These are phyloP conservation scores for Oostethus manadensis DNA, from an alignment of 2,113 vertebrate species.

Conservation along the genomic window DNA sequence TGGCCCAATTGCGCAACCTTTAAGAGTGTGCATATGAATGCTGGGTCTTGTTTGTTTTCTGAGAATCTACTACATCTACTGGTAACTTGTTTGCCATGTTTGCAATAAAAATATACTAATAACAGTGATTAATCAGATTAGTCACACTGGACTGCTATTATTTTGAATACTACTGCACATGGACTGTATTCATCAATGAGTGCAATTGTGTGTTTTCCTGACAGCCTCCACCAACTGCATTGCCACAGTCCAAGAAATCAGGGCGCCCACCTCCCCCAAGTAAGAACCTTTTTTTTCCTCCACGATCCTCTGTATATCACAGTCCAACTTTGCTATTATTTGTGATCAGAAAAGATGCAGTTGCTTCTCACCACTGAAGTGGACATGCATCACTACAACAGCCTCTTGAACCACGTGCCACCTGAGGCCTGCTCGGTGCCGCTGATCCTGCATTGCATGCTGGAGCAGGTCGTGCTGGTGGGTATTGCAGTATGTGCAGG, in stretches of 20 bases:
- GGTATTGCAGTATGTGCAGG: background rate
- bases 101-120: no score
- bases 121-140: no score
- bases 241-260: conserved; percentile 25
- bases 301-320: rapidly evolving
- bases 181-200: no score
- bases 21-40: no score
- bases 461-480: conserved; percentile 81
- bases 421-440: conserved; percentile 79
- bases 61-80: no score
- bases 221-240: conserved; percentile 13
- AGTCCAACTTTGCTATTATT: background rate
- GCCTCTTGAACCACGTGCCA: conserved; percentile 75
- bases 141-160: no score
- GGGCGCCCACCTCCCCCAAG: conserved; percentile 7
- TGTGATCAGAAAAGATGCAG: background rate
- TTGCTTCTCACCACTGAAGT: conserved; percentile 44
- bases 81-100: no score
- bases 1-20: no score
- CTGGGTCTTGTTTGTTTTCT: no score
- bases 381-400: conserved; percentile 82
- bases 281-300: conserved; percentile 1
- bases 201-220: conserved; percentile 4
- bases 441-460: conserved; percentile 81
- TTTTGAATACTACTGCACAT: no score